phyloP scores from a whole-genome alignment of 2,113 vertebrate species.

The Microtus oregoni region DNA sequence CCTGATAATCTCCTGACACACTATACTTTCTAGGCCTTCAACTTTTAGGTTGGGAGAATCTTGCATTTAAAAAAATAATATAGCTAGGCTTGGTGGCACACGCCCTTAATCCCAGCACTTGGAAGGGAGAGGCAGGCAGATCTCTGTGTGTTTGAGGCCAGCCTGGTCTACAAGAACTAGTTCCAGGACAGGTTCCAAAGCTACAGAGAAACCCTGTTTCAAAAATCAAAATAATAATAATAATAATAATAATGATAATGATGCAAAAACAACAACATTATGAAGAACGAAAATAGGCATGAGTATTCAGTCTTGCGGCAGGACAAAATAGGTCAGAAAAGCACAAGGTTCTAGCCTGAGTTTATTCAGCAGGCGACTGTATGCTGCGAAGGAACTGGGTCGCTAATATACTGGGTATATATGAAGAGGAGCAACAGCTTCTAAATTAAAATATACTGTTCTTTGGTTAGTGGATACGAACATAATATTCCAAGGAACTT shows the following conservation, averaged over 20 bases:
- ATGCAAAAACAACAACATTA: neutral
- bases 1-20: neutral
- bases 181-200: too few species aligned
- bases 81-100: too few species aligned
- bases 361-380: neutral
- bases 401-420: neutral
- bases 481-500: conserved; percentile 21
- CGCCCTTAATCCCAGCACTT: too few species aligned
- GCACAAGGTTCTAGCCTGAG: neutral
- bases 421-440: conserved; percentile 19
- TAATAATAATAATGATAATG: too few species aligned
- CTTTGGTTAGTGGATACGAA: conserved; percentile 36
- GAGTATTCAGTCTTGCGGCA: neutral
- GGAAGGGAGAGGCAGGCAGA: too few species aligned
- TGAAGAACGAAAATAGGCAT: conserved; percentile 8
- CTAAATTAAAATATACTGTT: conserved; percentile 59
- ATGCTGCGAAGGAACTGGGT: neutral
- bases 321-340: neutral
- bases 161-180: too few species aligned
- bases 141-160: too few species aligned
- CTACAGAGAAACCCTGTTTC: too few species aligned
- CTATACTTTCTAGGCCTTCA: neutral
- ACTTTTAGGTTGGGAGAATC: neutral
- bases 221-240: too few species aligned
- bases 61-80: neutral